A percentile compares a stretch with the other conserved stretches of the same genome.
Conservation (phyloP, 2,888 invertebrate species). For the Thyatira batis region DNA sequence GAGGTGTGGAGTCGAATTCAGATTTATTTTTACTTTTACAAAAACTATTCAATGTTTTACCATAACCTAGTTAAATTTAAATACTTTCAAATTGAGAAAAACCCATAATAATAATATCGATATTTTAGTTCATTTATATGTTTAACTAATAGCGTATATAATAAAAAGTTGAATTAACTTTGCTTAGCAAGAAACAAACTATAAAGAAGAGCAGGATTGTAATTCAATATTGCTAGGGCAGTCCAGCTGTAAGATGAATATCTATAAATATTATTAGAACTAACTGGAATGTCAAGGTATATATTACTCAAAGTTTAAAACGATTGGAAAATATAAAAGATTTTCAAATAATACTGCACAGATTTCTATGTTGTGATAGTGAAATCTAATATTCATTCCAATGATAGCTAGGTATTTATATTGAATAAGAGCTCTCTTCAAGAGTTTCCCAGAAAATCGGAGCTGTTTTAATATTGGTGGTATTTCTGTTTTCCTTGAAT, state of each 20-base stretch:
- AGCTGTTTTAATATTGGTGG: conserved; percentile 45
- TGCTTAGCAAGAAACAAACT: too few species aligned
- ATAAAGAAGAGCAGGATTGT: too few species aligned
- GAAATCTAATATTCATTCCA: conserved; percentile 74
- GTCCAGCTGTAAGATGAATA: too few species aligned
- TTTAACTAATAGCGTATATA: too few species aligned
- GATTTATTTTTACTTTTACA: background rate
- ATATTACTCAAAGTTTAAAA: conserved; percentile 1
- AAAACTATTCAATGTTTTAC: too few species aligned
- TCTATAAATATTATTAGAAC: background rate
- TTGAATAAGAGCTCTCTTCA: conserved; percentile 48
- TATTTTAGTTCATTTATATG: too few species aligned
- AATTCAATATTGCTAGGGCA: too few species aligned
- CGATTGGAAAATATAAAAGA: conserved; percentile 12
- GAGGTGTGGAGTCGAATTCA: conserved; percentile 40
- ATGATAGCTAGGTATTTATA: conserved; percentile 65
- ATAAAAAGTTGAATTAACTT: too few species aligned
- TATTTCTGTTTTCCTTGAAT: conserved; percentile 31
- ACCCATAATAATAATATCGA: too few species aligned
- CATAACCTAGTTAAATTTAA: too few species aligned
- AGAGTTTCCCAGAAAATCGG: conserved; percentile 42
- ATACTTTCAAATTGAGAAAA: too few species aligned
- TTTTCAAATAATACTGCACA: conserved; percentile 32
- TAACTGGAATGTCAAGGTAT: background rate
- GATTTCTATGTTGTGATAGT: conserved; percentile 51